Conservation (phyloP, 2,888 invertebrate genomes). For the Dolomedes plantarius region DNA sequence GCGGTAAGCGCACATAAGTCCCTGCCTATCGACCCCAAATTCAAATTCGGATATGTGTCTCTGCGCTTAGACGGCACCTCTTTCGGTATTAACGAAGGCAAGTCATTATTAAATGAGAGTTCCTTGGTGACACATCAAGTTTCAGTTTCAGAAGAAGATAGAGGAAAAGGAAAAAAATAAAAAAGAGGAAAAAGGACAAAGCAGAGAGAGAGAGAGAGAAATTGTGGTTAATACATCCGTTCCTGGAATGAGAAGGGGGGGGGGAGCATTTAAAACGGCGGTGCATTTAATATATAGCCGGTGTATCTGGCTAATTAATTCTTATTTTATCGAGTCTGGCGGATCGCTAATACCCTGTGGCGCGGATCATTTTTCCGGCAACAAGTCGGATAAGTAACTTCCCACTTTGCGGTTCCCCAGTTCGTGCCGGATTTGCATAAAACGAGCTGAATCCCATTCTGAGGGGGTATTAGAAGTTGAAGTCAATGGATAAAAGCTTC, state of each 20-base stretch:
- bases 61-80: neutral
- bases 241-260: neutral
- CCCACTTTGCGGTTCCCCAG: conserved; percentile 58
- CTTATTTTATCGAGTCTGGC: conserved; percentile 63
- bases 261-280: conserved; percentile 35
- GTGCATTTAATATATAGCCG: conserved; percentile 24
- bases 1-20: neutral
- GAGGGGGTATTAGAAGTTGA: conserved; percentile 65
- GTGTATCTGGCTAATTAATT: conserved; percentile 60
- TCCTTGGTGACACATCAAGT: conserved; percentile 31
- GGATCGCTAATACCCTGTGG: conserved; percentile 53
- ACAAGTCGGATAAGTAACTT: conserved; percentile 70
- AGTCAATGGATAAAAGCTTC: conserved; percentile 68
- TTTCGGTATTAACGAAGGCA: neutral
- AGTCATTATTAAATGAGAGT: conserved; percentile 6
- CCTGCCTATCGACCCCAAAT: conserved; percentile 1
- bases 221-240: conserved; percentile 2
- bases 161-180: neutral
- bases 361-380: conserved; percentile 63
- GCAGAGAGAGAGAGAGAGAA: neutral
- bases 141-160: no score
- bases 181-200: no score
- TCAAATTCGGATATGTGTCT: neutral
- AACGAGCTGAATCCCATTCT: conserved; percentile 38
- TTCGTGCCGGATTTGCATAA: conserved; percentile 60